A percentile compares a stretch with the other conserved stretches of the same genome.
Evolutionary conservation across 2,888 invertebrate genomes (phyloP).

Genomic region (Plagiodera versicolora): DNA sequence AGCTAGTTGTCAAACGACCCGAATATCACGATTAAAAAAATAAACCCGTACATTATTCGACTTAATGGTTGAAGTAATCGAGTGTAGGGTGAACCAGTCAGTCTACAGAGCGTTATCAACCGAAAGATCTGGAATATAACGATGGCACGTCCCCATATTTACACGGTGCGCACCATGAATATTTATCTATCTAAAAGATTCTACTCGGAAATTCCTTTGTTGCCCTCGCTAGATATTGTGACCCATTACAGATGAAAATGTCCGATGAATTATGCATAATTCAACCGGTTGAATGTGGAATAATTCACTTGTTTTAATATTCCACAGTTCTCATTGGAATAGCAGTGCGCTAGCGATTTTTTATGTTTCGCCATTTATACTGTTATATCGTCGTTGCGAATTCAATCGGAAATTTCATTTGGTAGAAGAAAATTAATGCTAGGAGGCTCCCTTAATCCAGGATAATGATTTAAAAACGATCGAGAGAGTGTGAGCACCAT

Average conservation of each 20-base stretch:
- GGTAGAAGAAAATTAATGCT: too few relatives aligned
- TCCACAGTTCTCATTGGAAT: slow-evolving; percentile 11
- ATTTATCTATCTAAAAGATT: slow-evolving; percentile 7
- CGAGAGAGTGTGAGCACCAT: too few relatives aligned
- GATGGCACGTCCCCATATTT: not conserved
- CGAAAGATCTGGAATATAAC: not conserved
- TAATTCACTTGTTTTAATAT: slow-evolving; percentile 9
- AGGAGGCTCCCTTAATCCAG: too few relatives aligned
- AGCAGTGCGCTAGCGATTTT: not conserved
- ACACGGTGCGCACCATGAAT: slow-evolving; percentile 1
- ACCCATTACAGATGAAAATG: slow-evolving; percentile 14
- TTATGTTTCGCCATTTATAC: not conserved
- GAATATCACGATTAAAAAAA: too few relatives aligned
- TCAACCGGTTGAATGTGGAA: slow-evolving; percentile 13
- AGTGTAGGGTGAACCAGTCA: not conserved
- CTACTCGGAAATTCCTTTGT: slow-evolving; percentile 10
- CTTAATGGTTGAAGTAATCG: too few relatives aligned
- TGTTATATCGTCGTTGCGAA: not conserved
- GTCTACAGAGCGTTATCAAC: not conserved
- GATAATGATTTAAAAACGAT: too few relatives aligned
- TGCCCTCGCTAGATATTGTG: slow-evolving; percentile 5
- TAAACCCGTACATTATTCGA: too few relatives aligned
- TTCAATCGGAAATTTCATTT: too few relatives aligned
- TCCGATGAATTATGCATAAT: slow-evolving; percentile 15
- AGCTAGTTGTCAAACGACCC: too few relatives aligned